These are phyloP conservation scores for Gobionotothen gibberifrons DNA, from an alignment of 2,797 vertebrate genomes.

Conservation along the genomic window DNA sequence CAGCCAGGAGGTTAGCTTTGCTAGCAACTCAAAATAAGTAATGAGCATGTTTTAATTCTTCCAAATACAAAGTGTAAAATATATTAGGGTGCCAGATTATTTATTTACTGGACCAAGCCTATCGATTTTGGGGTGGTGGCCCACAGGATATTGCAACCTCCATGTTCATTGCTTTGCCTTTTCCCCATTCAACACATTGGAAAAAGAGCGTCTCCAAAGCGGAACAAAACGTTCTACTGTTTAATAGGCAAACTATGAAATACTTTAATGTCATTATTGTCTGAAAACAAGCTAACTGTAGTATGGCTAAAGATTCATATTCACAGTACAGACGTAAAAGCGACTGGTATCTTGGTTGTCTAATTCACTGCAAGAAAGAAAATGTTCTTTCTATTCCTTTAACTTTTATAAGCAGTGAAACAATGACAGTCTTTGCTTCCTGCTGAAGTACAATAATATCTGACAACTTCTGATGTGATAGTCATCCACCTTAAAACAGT, in stretches of 20 bases:
- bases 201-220: too few species aligned
- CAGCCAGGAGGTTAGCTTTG: slow-evolving; percentile 7
- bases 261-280: too few species aligned
- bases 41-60: too few species aligned
- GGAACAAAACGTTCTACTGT: too few species aligned
- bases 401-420: slow-evolving; percentile 10
- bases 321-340: neutral
- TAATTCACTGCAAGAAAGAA: neutral
- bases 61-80: neutral
- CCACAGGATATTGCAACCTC: too few species aligned
- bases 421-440: neutral
- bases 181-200: too few species aligned
- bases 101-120: too few species aligned
- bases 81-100: neutral
- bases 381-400: slow-evolving; percentile 6
- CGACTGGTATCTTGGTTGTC: neutral
- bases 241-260: too few species aligned
- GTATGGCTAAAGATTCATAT: neutral
- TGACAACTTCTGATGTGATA: neutral
- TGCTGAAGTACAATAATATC: slow-evolving; percentile 10
- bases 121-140: neutral
- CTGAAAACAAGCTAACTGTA: too few species aligned
- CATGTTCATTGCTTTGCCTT: too few species aligned
- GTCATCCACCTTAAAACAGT: neutral
- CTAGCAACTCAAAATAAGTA: neutral